These are phyloP conservation scores for Abrostola triplasia DNA, from an alignment of 2,888 invertebrate genomes.

Conservation along the genomic window DNA sequence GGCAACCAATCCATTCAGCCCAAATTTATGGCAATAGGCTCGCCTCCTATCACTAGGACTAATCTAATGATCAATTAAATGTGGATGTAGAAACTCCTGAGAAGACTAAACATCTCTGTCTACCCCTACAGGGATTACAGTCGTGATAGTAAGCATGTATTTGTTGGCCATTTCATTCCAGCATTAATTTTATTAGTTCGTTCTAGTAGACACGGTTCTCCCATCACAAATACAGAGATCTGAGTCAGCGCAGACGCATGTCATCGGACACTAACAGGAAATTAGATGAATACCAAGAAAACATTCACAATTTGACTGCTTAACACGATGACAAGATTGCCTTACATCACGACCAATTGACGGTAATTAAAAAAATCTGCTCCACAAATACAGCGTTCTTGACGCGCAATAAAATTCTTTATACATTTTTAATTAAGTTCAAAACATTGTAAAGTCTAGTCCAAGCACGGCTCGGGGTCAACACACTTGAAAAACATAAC, in stretches of 20 bases:
- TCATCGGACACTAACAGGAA: constrained; percentile 74
- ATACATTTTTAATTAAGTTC: constrained; percentile 85
- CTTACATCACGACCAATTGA: constrained; percentile 60
- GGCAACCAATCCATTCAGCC: no score
- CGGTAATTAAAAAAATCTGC: constrained; percentile 70
- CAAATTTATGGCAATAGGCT: no score
- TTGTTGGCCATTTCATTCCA: not conserved
- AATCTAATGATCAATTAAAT: no score
- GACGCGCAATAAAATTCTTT: constrained; percentile 80
- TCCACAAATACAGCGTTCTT: constrained; percentile 76
- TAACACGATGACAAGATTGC: constrained; percentile 58
- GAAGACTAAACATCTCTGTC: no score
- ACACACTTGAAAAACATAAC: constrained; percentile 76
- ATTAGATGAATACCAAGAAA: constrained; percentile 73
- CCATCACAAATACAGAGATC: constrained; percentile 40
- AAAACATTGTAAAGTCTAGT: constrained; percentile 80
- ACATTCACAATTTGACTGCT: constrained; percentile 55
- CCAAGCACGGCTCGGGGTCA: constrained; percentile 77
- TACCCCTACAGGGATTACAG: no score
- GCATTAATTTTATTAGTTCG: not conserved
- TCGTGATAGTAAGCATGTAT: not conserved
- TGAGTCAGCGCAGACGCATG: constrained; percentile 64
- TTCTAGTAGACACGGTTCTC: constrained; percentile 25
- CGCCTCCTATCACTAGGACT: no score
- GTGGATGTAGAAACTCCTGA: no score